phyloP scores from a whole-genome alignment of 1,140 invertebrate genomes.

The Zaprionus nigranus region DNA sequence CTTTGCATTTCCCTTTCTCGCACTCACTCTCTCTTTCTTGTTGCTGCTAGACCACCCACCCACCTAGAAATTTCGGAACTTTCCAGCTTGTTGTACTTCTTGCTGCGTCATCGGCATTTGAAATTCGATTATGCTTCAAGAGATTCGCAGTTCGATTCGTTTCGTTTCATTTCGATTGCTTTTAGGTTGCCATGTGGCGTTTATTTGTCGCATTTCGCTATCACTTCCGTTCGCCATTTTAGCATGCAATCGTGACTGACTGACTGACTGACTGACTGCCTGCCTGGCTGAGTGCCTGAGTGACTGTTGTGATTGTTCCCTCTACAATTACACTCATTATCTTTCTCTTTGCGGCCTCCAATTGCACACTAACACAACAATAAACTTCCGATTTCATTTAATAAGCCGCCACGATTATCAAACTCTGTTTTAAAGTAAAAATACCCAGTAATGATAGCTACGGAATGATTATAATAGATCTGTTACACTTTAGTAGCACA shows the following conservation, averaged over 20 bases:
- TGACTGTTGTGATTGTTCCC: constrained; percentile 28
- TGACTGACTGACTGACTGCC: background rate
- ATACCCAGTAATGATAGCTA: background rate
- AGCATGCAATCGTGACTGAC: constrained; percentile 55
- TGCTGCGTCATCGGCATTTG: constrained; percentile 44
- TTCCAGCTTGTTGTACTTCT: constrained; percentile 18
- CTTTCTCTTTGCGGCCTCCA: constrained; percentile 38
- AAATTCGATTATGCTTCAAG: constrained; percentile 41
- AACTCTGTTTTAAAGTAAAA: constrained; percentile 3
- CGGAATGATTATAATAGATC: background rate
- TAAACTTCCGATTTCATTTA: constrained; percentile 77
- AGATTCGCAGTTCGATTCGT: constrained; percentile 27
- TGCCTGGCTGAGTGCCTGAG: background rate
- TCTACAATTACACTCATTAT: constrained; percentile 53
- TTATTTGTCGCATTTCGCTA: constrained; percentile 51
- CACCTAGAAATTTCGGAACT: constrained; percentile 54
- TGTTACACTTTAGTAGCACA: background rate
- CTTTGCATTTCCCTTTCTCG: constrained; percentile 43
- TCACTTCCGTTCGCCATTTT: constrained; percentile 68
- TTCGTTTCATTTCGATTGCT: constrained; percentile 56
- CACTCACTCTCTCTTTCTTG: constrained; percentile 46
- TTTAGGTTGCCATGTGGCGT: constrained; percentile 51
- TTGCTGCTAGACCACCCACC: background rate
- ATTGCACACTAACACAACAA: constrained; percentile 58
- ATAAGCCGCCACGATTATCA: constrained; percentile 2